Percentiles rank a stretch among this genome's conserved stretches.
Evolutionary conservation across 2,888 invertebrate species (phyloP).

Genomic region (Alentia gelatinosa): DNA sequence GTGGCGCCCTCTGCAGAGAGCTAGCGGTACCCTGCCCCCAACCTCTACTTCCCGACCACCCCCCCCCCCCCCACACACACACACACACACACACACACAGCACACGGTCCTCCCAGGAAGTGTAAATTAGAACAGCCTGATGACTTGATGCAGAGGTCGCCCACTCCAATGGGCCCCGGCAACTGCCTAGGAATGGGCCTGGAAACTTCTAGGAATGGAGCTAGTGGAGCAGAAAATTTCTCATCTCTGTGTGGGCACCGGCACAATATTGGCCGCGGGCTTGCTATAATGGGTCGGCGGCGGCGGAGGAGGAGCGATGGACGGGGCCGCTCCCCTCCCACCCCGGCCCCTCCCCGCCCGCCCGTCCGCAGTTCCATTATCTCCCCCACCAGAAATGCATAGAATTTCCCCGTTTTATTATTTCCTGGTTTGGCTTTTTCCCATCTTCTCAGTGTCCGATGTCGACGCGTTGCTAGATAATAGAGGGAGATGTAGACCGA

Average conservation of each 20-base stretch:
- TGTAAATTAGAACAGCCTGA: slow-evolving; percentile 46
- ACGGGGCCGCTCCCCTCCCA: no score
- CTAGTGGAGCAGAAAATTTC: slow-evolving; percentile 52
- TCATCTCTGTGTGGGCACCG: slow-evolving; percentile 19
- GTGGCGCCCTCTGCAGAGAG: neutral
- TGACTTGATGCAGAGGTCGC: slow-evolving; percentile 48
- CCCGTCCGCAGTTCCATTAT: neutral
- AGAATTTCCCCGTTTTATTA: neutral
- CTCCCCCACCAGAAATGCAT: neutral
- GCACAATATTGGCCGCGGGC: slow-evolving; percentile 31
- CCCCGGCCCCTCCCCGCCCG: neutral
- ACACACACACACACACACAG: no score
- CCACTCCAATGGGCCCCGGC: neutral
- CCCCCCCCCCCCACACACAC: neutral
- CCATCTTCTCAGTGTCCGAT: no score
- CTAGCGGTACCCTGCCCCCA: neutral
- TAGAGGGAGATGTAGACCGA: no score
- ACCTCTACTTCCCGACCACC: neutral
- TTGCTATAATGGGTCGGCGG: neutral
- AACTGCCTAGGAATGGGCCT: slow-evolving; percentile 27
- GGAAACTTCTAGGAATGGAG: slow-evolving; percentile 27
- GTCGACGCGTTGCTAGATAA: no score
- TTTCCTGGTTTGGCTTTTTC: no score
- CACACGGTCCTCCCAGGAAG: no score
- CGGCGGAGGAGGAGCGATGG: neutral